phyloP scores from a whole-genome alignment of 1,140 invertebrate species.

The Drosophila funebris region DNA sequence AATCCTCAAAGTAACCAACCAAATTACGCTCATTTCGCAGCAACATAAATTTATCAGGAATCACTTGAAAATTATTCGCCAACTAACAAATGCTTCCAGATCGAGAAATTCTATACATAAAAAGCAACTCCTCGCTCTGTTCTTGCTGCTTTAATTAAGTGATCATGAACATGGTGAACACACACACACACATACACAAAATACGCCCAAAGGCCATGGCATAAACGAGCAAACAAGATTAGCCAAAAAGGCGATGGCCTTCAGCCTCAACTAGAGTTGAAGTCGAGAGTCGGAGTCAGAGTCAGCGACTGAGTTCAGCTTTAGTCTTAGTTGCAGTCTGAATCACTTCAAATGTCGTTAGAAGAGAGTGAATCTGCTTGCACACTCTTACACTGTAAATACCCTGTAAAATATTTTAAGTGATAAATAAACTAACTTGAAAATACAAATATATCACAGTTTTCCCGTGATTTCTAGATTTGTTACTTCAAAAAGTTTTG shows the following conservation, averaged over 20 bases:
- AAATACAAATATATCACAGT: too few species aligned
- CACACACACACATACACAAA: constrained; percentile 10
- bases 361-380: constrained; percentile 29
- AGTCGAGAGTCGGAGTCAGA: background rate
- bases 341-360: constrained; percentile 75
- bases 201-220: constrained; percentile 52
- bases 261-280: constrained; percentile 3
- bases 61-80: constrained; percentile 38
- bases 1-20: constrained; percentile 54
- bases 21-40: constrained; percentile 78
- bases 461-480: too few species aligned
- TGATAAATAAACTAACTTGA: too few species aligned
- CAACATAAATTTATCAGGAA: constrained; percentile 75
- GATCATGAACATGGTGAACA: constrained; percentile 70
- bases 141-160: constrained; percentile 70
- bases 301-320: background rate
- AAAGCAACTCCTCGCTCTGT: background rate
- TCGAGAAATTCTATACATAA: constrained; percentile 10
- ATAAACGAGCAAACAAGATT: constrained; percentile 67
- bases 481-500: too few species aligned
- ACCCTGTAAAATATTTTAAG: background rate
- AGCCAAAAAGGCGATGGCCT: constrained; percentile 57
- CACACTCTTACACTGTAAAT: background rate
- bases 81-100: constrained; percentile 10
- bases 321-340: background rate